Evolutionary conservation across 2,888 invertebrate species (phyloP).

Genomic region (Acleris laterana): DNA sequence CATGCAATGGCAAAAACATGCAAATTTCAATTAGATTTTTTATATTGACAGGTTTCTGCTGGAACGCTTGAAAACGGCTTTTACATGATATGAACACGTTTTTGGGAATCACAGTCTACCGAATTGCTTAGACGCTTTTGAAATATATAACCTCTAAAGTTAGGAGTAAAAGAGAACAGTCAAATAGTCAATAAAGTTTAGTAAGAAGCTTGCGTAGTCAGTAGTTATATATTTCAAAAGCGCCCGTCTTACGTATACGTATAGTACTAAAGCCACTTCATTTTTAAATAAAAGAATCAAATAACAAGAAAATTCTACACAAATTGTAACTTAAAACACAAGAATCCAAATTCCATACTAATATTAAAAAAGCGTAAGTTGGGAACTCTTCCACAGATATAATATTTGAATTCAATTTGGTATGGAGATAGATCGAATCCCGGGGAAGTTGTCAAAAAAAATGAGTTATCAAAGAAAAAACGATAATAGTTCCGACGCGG

Average conservation of each 20-base stretch:
- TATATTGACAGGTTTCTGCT: too few relatives aligned
- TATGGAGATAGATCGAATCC: too few relatives aligned
- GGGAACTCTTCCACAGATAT: too few relatives aligned
- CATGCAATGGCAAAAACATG: slow-evolving; percentile 2
- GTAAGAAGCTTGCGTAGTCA: slow-evolving; percentile 4
- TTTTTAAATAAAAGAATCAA: too few relatives aligned
- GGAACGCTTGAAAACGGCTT: slow-evolving; percentile 7
- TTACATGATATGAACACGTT: slow-evolving; percentile 62
- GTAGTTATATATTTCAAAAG: slow-evolving; percentile 17
- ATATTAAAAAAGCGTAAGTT: too few relatives aligned
- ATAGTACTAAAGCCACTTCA: not conserved
- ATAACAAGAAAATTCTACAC: too few relatives aligned
- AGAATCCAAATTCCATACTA: too few relatives aligned
- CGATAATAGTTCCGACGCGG: too few relatives aligned
- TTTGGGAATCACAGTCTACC: slow-evolving; percentile 59
- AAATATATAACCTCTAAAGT: slow-evolving; percentile 24
- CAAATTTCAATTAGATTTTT: not conserved
- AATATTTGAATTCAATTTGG: too few relatives aligned
- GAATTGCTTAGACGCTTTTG: slow-evolving; percentile 45
- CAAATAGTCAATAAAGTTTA: slow-evolving; percentile 23
- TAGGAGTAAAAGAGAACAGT: slow-evolving; percentile 14
- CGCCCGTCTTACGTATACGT: not conserved
- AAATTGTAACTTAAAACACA: too few relatives aligned
- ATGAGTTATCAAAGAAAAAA: too few relatives aligned
- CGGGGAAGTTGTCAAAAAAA: too few relatives aligned